Evolutionary conservation across 2,113 vertebrate species (phyloP), one percentile per base, ranked within the genome.

Genomic region (Mohoua ochrocephala): DNA sequence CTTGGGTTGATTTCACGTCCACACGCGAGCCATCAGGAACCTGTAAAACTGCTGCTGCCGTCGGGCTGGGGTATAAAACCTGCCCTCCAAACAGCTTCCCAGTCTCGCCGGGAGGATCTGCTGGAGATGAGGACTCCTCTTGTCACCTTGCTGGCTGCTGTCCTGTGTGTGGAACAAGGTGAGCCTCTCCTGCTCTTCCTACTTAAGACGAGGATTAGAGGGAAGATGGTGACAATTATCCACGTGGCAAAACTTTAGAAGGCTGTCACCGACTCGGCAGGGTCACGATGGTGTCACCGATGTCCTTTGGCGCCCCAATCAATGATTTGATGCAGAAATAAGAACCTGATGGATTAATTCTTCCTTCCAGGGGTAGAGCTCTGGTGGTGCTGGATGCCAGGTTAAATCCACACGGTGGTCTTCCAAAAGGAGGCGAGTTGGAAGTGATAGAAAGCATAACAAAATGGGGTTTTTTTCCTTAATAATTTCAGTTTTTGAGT

Each of bases 61-160:
- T 70, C 35, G 69, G 63, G 44, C 86, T 59, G 69, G 89, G 89
- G 35, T 97, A 97, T 97, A 96, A 89, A 97, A 93, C 60, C 94
- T 93, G 86, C 21, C 64, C 59, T 95, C 64, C 76, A 28, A 92
- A 42, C 15, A 18, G 8, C 78, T 93, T 14, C 78, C 42, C 75
- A 76, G 39, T 7, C 10, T 2, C 1, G 49, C 35, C 6, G 74
- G 85, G 87, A 89, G 33, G 24, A 79, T 37, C 70, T 61, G 63
- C 23, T 75, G 79, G 93, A 92, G 87, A 97, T 97, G 96, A 93
- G 35, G 69, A 24, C 64, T 81, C 9, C 73, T 63, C 82, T 90
- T 2, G 35, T 89, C 44, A 42, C 80, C 13, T 33, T 96, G 33
- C 49, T 97, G 95, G 91, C 50, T 49, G 83, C 82, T 26, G 61